A percentile compares a stretch with the other conserved stretches of the same genome.
phyloP scores from a whole-genome alignment of 2,113 vertebrate genomes.

The Leucopsar rothschildi region DNA sequence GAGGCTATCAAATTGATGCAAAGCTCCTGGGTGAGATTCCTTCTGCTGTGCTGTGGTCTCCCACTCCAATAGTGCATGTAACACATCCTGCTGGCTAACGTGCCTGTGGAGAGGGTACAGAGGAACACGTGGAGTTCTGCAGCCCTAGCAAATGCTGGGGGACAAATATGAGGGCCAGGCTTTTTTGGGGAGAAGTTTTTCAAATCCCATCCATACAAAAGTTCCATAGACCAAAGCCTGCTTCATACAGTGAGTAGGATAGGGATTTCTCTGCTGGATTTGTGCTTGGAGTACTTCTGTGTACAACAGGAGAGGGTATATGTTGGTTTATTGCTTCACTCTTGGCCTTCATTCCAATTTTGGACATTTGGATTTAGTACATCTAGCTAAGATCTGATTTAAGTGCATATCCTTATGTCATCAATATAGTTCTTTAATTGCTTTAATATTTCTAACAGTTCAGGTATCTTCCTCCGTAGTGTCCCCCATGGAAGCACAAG shows the following conservation, averaged over 20 bases:
- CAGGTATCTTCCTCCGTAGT: not conserved
- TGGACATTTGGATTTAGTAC: not conserved
- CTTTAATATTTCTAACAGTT: not conserved
- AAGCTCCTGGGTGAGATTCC: not conserved
- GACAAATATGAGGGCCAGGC: rapidly evolving
- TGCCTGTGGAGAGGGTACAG: rapidly evolving
- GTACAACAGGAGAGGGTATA: not conserved
- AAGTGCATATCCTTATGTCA: not conserved
- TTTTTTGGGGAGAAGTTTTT: not conserved
- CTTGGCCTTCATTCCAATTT: not conserved
- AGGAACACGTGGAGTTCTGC: rapidly evolving
- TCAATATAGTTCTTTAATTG: not conserved
- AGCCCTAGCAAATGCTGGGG: not conserved
- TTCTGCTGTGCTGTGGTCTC: not conserved
- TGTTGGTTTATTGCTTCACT: not conserved
- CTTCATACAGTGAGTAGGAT: not conserved
- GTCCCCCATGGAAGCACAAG: not conserved
- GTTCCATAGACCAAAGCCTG: not conserved
- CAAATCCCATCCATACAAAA: not conserved
- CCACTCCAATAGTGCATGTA: not conserved
- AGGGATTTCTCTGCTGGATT: not conserved
- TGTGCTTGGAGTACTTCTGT: not conserved
- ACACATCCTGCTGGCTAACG: not conserved
- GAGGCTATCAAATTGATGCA: not conserved
- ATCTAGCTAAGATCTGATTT: not conserved